Conservation (phyloP, 2,888 invertebrate genomes). For the Pseudococcus longispinus region DNA sequence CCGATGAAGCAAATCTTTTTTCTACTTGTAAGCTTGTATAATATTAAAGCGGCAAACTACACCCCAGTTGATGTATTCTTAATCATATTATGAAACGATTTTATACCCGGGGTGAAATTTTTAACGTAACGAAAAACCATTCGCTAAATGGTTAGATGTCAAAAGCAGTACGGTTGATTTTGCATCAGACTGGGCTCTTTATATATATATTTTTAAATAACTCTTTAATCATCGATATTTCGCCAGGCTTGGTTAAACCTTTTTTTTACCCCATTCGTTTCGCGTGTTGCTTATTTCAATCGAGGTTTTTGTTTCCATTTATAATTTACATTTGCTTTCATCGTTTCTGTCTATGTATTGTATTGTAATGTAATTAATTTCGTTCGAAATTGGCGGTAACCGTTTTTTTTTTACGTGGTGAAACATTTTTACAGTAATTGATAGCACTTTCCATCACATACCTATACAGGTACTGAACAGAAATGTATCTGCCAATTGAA, state of each 20-base stretch:
- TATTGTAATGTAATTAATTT: neutral
- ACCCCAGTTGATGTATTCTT: neutral
- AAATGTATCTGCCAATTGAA: too few species aligned
- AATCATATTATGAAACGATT: slow-evolving; percentile 18
- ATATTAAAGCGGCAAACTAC: neutral
- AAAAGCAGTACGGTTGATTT: neutral
- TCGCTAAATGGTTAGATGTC: neutral
- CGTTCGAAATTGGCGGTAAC: neutral
- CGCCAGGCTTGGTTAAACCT: neutral
- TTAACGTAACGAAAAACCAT: neutral
- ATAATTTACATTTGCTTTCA: neutral
- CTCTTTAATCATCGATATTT: neutral
- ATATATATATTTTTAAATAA: neutral
- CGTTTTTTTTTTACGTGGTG: neutral
- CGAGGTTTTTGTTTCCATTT: slow-evolving; percentile 5
- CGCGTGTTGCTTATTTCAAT: neutral
- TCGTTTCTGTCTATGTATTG: neutral
- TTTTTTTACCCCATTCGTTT: neutral
- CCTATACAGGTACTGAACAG: too few species aligned
- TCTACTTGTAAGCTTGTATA: neutral
- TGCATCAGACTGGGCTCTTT: neutral
- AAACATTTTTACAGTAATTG: neutral
- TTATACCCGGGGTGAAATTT: neutral
- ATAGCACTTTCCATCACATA: neutral
- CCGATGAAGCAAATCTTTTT: neutral